These are phyloP conservation scores for Merluccius polli DNA, from an alignment of 2,797 vertebrate species.

Conservation along the genomic window DNA sequence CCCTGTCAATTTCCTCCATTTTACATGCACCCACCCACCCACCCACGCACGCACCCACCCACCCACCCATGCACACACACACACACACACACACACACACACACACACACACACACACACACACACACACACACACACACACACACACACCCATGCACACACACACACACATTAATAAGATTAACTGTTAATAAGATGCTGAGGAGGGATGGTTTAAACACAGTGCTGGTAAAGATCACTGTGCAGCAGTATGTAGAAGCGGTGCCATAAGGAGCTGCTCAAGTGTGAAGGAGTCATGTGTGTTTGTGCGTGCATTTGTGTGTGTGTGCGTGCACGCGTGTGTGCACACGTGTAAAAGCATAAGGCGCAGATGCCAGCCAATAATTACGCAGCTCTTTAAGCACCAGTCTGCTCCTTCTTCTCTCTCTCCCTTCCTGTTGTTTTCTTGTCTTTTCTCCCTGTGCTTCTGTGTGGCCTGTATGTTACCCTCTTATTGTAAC, in stretches of 20 bases:
- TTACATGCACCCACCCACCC: neutral
- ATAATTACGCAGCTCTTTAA: conserved; percentile 65
- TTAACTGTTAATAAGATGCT: conserved; percentile 8
- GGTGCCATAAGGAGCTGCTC: conserved; percentile 44
- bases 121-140: conserved; percentile 14
- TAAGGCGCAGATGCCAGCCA: conserved; percentile 46
- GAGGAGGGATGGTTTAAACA: conserved; percentile 26
- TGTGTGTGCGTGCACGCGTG: conserved; percentile 11
- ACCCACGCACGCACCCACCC: conserved; percentile 9
- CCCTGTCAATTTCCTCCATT: neutral
- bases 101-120: conserved; percentile 9
- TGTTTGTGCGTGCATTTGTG: conserved; percentile 24
- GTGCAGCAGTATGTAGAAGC: conserved; percentile 27
- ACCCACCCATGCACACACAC: conserved; percentile 5
- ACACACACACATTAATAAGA: neutral
- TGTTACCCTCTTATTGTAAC: conserved; percentile 17
- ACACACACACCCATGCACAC: conserved; percentile 3
- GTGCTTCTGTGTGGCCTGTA: conserved; percentile 9
- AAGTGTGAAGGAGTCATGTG: conserved; percentile 28
- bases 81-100: conserved; percentile 12
- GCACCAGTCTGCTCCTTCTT: conserved; percentile 38
- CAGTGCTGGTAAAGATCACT: conserved; percentile 35
- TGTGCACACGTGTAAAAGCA: conserved; percentile 18
- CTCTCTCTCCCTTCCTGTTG: conserved; percentile 37
- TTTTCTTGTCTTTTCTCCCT: conserved; percentile 50